Evolutionary conservation across 2,888 invertebrate genomes (phyloP).

Genomic region (Pegoplata infirma): DNA sequence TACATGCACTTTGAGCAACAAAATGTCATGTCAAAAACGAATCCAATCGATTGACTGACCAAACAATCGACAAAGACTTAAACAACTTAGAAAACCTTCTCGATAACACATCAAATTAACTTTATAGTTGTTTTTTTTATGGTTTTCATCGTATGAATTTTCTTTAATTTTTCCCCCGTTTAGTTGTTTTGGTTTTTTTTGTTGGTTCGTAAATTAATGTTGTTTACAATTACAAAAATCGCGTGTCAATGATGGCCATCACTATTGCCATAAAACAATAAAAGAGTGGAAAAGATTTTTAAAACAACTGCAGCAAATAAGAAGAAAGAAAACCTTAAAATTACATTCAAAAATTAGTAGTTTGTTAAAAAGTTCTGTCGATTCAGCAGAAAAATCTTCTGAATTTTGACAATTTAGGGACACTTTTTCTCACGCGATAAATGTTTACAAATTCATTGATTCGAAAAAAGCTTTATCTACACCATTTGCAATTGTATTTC

Average conservation of each 20-base stretch:
- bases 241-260: slow-evolving; percentile 43
- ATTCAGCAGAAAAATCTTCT: too few species aligned
- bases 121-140: background rate
- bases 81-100: background rate
- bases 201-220: too few species aligned
- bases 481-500: too few species aligned
- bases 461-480: too few species aligned
- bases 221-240: slow-evolving; percentile 43
- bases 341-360: background rate
- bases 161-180: background rate
- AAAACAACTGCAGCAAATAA: background rate
- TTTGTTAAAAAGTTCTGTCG: background rate
- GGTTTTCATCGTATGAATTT: background rate
- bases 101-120: slow-evolving; percentile 4
- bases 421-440: too few species aligned
- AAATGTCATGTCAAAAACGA: background rate
- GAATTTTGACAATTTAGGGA: too few species aligned
- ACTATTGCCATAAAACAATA: background rate
- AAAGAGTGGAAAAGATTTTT: background rate
- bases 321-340: background rate
- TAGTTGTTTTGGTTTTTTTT: background rate
- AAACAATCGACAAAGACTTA: background rate
- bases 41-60: background rate
- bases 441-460: too few species aligned
- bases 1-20: background rate